Evolutionary conservation across 1,140 invertebrate genomes (phyloP).

Genomic region (Goniozus legneri): DNA sequence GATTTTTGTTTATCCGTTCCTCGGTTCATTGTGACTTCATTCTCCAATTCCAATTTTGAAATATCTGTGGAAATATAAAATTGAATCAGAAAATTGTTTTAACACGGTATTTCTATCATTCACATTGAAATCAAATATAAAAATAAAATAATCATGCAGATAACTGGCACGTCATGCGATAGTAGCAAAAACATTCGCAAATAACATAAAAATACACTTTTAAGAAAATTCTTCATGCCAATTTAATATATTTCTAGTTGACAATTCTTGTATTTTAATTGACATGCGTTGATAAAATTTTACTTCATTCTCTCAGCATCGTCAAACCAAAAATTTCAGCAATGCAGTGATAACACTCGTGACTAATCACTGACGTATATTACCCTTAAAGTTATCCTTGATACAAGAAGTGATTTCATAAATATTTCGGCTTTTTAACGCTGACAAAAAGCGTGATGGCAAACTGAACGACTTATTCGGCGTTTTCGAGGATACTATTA

Average conservation of each 20-base stretch:
- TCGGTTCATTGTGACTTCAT: slow-evolving; percentile 59
- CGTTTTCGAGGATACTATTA: slow-evolving; percentile 45
- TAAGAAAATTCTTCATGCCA: neutral
- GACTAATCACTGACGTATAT: too few relatives aligned
- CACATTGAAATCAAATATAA: slow-evolving; percentile 3
- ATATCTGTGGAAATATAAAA: slow-evolving; percentile 59
- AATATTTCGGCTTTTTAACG: slow-evolving; percentile 54
- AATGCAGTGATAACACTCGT: neutral
- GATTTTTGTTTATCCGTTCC: slow-evolving; percentile 51
- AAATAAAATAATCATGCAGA: neutral
- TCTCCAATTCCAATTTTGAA: slow-evolving; percentile 70
- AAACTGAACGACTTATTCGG: slow-evolving; percentile 50
- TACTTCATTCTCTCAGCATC: neutral
- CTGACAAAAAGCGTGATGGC: slow-evolving; percentile 52
- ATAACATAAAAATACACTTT: neutral
- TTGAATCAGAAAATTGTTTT: slow-evolving; percentile 1
- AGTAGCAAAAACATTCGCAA: neutral
- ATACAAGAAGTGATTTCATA: slow-evolving; percentile 56
- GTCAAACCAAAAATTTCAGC: too few relatives aligned
- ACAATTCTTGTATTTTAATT: neutral
- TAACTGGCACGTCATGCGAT: neutral
- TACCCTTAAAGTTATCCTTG: slow-evolving; percentile 57
- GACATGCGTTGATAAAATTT: neutral
- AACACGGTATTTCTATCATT: slow-evolving; percentile 8
- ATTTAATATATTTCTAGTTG: neutral